Evolutionary conservation across 2,797 vertebrate genomes (phyloP).

Genomic region (Gastrophryne carolinensis): DNA sequence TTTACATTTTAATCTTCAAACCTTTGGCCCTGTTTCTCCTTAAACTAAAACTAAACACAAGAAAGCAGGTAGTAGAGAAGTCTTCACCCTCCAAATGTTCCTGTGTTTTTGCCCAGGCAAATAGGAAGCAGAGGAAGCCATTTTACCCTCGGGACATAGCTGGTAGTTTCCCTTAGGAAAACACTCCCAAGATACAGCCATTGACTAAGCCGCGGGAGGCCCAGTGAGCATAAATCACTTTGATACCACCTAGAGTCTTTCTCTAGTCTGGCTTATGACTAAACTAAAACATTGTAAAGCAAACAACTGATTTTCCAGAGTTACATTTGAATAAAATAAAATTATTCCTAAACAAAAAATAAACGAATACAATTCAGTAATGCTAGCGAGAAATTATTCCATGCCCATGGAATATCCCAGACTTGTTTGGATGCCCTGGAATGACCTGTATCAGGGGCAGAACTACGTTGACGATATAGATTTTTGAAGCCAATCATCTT

Average conservation of each 20-base stretch:
- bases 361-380: no score
- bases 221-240: not conserved
- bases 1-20: slow-evolving; percentile 75
- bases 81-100: slow-evolving; percentile 22
- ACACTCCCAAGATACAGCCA: not conserved
- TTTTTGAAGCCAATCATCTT: no score
- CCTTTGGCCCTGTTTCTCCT: slow-evolving; percentile 64
- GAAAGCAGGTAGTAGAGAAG: slow-evolving; percentile 49
- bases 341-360: no score
- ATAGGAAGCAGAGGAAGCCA: slow-evolving; percentile 40
- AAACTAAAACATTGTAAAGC: not conserved
- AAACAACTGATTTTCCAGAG: no score
- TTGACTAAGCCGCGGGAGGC: not conserved
- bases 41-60: slow-evolving; percentile 49
- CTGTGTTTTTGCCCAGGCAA: slow-evolving; percentile 29
- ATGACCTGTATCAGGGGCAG: no score
- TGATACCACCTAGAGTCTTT: no score
- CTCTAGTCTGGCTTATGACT: no score
- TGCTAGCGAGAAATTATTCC: no score
- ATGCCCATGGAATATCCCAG: no score
- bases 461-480: no score
- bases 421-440: no score
- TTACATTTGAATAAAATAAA: no score
- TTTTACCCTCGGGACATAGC: slow-evolving; percentile 32
- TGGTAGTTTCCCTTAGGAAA: slow-evolving; percentile 12